These are phyloP conservation scores for Acanthiza pusilla DNA, from an alignment of 2,797 vertebrate species.

Conservation along the genomic window DNA sequence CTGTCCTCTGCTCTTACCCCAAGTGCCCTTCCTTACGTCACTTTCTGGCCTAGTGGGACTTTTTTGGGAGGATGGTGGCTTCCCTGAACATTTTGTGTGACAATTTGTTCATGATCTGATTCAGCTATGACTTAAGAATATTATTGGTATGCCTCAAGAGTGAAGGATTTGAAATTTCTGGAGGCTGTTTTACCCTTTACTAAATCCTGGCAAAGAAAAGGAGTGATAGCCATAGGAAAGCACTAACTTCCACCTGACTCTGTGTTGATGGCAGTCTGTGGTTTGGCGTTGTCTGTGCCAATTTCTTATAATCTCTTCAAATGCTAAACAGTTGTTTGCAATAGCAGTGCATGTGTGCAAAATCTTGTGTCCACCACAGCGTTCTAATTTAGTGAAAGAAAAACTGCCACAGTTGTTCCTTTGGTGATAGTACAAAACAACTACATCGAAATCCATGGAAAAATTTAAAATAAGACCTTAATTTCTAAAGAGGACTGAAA, in stretches of 20 bases:
- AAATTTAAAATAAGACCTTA: background rate
- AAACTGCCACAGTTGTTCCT: background rate
- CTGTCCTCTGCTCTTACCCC: background rate
- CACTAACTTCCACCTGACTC: background rate
- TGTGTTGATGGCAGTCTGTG: background rate
- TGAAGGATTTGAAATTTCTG: background rate
- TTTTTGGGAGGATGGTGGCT: background rate
- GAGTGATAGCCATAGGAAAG: background rate
- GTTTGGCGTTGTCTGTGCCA: background rate
- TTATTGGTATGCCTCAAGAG: background rate
- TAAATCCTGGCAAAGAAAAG: background rate
- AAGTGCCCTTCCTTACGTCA: background rate
- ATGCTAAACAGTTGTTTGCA: background rate
- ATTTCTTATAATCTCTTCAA: background rate
- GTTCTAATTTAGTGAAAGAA: background rate
- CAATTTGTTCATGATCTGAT: background rate
- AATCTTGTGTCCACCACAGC: background rate
- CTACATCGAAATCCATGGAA: background rate
- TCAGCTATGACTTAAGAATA: background rate
- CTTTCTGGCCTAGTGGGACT: background rate
- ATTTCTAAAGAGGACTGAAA: background rate
- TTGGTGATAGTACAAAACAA: background rate
- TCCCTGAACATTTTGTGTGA: background rate
- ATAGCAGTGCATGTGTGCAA: background rate
- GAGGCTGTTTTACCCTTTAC: background rate